Conservation (phyloP, 1,140 invertebrate species). For the Diploscapter pachys region DNA sequence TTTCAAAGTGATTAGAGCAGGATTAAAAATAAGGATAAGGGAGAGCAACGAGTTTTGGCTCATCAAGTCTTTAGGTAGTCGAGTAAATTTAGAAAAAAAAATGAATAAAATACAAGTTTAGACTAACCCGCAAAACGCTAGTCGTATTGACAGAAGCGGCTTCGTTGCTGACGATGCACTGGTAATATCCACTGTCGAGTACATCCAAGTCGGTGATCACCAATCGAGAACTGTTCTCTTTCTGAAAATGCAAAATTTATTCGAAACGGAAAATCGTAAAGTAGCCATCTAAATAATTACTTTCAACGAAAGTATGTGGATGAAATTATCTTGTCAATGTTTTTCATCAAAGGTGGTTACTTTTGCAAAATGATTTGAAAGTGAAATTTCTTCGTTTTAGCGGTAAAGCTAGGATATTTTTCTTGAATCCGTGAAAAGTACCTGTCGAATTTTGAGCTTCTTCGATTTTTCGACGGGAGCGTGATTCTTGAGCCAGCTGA, state of each 20-base stretch:
- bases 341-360: too few species aligned
- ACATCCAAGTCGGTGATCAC: slow-evolving; percentile 56
- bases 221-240: slow-evolving; percentile 53
- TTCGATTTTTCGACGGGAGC: slow-evolving; percentile 54
- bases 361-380: too few species aligned
- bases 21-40: too few species aligned
- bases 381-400: too few species aligned
- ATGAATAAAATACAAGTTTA: not conserved
- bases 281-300: too few species aligned
- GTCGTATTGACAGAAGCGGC: slow-evolving; percentile 57
- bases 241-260: slow-evolving; percentile 3
- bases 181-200: slow-evolving; percentile 54
- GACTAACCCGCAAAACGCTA: slow-evolving; percentile 50
- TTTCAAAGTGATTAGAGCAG: too few species aligned
- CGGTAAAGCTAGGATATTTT: too few species aligned
- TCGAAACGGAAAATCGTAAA: too few species aligned
- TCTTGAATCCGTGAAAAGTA: too few species aligned
- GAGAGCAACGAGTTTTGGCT: too few species aligned
- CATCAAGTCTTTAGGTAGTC: not conserved
- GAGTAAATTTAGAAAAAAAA: not conserved
- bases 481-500: slow-evolving; percentile 56
- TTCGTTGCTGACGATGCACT: slow-evolving; percentile 50
- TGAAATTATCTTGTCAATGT: too few species aligned
- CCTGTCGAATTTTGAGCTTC: slow-evolving; percentile 39
- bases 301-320: too few species aligned